phyloP scores from a whole-genome alignment of 2,113 vertebrate genomes.

The Cervus canadensis region DNA sequence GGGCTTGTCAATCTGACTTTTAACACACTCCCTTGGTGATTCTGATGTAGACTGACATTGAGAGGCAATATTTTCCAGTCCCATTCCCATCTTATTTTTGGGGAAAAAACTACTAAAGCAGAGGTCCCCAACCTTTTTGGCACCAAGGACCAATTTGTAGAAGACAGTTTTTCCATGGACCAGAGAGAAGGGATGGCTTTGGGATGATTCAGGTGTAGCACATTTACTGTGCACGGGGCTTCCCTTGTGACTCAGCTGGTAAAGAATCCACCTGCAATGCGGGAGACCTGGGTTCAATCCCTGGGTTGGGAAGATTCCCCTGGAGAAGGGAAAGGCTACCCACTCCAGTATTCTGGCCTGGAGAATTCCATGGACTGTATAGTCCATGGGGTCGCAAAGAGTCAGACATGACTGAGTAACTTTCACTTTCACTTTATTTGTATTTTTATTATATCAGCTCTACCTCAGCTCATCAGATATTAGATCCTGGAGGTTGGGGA shows the following conservation, averaged over 20 bases:
- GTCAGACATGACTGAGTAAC: background rate
- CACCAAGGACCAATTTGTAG: background rate
- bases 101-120: background rate
- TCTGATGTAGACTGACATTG: background rate
- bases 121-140: background rate
- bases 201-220: background rate
- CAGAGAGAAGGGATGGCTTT: background rate
- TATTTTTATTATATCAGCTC: background rate
- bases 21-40: background rate
- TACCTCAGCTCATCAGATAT: background rate
- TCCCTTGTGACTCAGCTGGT: background rate
- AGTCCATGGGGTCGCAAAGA: background rate
- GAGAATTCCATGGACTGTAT: background rate
- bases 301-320: background rate
- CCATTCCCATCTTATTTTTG: background rate
- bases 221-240: background rate
- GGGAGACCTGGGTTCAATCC: background rate
- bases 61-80: background rate
- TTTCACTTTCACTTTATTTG: background rate
- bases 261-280: accelerated
- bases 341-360: background rate
- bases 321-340: background rate
- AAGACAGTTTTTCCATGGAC: background rate
- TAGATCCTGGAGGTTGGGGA: background rate
- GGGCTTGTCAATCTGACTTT: background rate